phyloP scores from a whole-genome alignment of 2,797 vertebrate species.

The Typhlichthys eigenmanni region DNA sequence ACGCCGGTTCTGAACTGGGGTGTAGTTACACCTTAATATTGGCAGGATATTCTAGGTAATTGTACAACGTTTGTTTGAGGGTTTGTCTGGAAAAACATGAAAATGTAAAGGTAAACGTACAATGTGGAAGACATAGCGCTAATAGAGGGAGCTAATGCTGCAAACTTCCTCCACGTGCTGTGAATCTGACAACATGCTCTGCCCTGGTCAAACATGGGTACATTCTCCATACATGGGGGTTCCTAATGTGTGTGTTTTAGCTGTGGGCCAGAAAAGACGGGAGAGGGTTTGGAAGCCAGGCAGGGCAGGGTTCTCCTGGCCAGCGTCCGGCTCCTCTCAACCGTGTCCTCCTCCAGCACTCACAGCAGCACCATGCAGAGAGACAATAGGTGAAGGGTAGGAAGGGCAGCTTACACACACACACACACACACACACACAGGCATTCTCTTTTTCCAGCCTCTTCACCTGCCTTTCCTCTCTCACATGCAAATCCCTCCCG shows the following conservation, averaged over 20 bases:
- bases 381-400: slow-evolving; percentile 76
- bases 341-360: slow-evolving; percentile 56
- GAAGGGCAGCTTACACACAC: slow-evolving; percentile 42
- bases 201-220: slow-evolving; percentile 50
- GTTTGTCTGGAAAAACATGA: slow-evolving; percentile 43
- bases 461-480: slow-evolving; percentile 54
- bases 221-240: slow-evolving; percentile 30
- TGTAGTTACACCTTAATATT: no score
- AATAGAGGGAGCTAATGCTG: no score
- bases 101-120: slow-evolving; percentile 38
- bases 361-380: slow-evolving; percentile 59
- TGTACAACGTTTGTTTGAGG: no score
- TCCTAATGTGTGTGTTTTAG: slow-evolving; percentile 60
- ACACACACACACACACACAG: slow-evolving; percentile 4
- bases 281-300: slow-evolving; percentile 49
- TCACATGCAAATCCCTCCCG: slow-evolving; percentile 16
- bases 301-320: slow-evolving; percentile 63
- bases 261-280: slow-evolving; percentile 56
- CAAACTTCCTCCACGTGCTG: neutral
- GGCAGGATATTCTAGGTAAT: no score
- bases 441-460: slow-evolving; percentile 37
- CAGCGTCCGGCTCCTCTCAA: slow-evolving; percentile 51
- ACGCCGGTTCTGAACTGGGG: no score
- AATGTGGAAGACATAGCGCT: neutral
- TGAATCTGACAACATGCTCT: slow-evolving; percentile 30